Conservation (phyloP, 2,888 invertebrate species). For the Kuschelorhynchus macadamiae region DNA sequence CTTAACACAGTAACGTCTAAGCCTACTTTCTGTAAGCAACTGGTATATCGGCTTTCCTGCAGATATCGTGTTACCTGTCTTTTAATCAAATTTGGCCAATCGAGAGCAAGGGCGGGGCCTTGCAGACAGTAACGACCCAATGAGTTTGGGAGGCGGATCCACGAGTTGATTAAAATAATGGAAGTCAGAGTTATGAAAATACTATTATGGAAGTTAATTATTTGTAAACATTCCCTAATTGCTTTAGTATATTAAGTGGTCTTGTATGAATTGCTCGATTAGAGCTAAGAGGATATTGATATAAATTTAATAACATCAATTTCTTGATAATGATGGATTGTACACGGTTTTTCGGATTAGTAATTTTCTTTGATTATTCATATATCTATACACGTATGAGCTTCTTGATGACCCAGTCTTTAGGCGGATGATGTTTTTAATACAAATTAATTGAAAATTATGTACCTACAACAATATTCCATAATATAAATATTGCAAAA, state of each 20-base stretch:
- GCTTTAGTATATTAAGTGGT: slow-evolving; percentile 58
- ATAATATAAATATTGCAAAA: no score
- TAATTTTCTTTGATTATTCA: slow-evolving; percentile 21
- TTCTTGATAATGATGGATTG: slow-evolving; percentile 35
- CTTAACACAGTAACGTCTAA: slow-evolving; percentile 56
- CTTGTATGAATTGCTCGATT: slow-evolving; percentile 48
- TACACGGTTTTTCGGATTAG: slow-evolving; percentile 7
- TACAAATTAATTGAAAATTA: no score
- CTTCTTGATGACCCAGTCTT: neutral
- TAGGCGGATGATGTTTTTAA: slow-evolving; percentile 17
- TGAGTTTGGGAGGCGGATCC: slow-evolving; percentile 57
- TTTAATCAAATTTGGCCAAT: slow-evolving; percentile 61
- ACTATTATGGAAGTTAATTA: slow-evolving; percentile 69
- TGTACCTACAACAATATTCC: no score
- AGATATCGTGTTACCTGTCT: slow-evolving; percentile 57
- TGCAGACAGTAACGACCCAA: slow-evolving; percentile 56
- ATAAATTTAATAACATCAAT: slow-evolving; percentile 48
- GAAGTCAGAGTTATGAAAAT: slow-evolving; percentile 66
- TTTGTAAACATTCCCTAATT: slow-evolving; percentile 64
- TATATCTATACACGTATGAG: slow-evolving; percentile 8
- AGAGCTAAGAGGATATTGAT: slow-evolving; percentile 49
- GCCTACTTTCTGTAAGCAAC: slow-evolving; percentile 65
- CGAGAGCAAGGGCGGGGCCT: slow-evolving; percentile 51
- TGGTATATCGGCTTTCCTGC: slow-evolving; percentile 62
- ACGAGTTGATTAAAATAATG: slow-evolving; percentile 66